Base-by-base conservation (phyloP, 2,888 invertebrate species). In the Andrena bucephala region DNA sequence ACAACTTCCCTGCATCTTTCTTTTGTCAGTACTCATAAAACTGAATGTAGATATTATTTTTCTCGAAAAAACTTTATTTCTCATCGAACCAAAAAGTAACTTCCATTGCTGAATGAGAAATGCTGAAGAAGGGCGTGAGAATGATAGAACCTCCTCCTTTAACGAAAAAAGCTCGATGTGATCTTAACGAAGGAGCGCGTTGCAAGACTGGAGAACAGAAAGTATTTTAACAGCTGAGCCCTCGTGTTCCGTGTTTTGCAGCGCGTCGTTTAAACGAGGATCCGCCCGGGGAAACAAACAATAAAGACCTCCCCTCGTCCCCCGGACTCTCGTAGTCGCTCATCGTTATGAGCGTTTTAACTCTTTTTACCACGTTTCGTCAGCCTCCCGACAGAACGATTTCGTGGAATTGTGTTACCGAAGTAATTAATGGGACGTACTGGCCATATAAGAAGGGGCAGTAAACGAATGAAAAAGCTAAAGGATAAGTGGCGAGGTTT, bases 161-260 rank as follows among this genome's bases (percentile, higher is more conserved):
- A 20, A 52, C 66, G 60, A 63, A 48, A 65, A 71, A 52, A 13
- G 13, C 31, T 20, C 80, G 20, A 66, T 60, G 50, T 54, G 69
- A 80, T 70, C 67, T 77, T 68, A 71, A 78, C 65, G 78, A 72
- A 31, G 71, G 48, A 36, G 57, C 66, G 33, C 50, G 33, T 70
- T 66, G 52, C 36, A 48, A 24, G 50, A 33, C 13, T 16, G 27
- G n/a, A 42, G 54, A 50, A 78, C 57, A 42, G 63, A 67, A 72
- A 24, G 67, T 62, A 78, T 81, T 81, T 78, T 72, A 81, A 81
- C 81, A 70, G 70, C 79, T 70, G 77, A 77, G 62, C 77, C 62
- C 29, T 29, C 62, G 80, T 48, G 33, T 54, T 54, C 33, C 66
- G 52, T 71, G 79, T 80, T 80, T 77, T 77, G 77, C 66, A 52